These are phyloP conservation scores for Physeter macrocephalus DNA, from an alignment of 2,113 vertebrate species.

Conservation along the genomic window DNA sequence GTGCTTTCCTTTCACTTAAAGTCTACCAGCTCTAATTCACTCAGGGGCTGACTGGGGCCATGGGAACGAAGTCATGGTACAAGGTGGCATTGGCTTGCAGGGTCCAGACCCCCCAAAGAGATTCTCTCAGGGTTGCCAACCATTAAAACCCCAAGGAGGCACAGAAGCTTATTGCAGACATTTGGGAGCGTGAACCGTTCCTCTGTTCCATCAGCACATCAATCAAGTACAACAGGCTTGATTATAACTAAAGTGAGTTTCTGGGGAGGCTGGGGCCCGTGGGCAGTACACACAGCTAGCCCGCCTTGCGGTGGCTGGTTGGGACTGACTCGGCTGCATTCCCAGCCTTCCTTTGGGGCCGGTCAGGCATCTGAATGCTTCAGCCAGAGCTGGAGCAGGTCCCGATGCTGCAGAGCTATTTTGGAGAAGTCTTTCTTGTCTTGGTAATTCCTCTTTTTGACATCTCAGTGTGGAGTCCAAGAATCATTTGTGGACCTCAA, in stretches of 20 bases:
- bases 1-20: neutral
- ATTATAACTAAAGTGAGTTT: neutral
- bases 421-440: conserved; percentile 24
- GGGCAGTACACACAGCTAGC: neutral
- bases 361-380: neutral
- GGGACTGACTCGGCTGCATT: neutral
- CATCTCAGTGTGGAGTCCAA: neutral
- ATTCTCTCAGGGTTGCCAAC: neutral
- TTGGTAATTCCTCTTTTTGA: neutral
- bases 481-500: neutral
- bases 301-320: neutral
- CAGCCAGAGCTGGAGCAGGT: neutral
- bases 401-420: neutral
- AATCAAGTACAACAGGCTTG: neutral
- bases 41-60: neutral
- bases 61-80: neutral
- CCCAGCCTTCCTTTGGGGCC: neutral
- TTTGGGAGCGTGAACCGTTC: neutral
- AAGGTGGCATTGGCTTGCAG: neutral
- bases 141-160: neutral
- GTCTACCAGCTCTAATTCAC: neutral
- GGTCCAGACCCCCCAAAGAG: neutral
- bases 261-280: neutral
- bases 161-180: neutral
- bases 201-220: neutral